Evolutionary conservation across 2,888 invertebrate genomes (phyloP).

Genomic region (Eristalinus aeneus): DNA sequence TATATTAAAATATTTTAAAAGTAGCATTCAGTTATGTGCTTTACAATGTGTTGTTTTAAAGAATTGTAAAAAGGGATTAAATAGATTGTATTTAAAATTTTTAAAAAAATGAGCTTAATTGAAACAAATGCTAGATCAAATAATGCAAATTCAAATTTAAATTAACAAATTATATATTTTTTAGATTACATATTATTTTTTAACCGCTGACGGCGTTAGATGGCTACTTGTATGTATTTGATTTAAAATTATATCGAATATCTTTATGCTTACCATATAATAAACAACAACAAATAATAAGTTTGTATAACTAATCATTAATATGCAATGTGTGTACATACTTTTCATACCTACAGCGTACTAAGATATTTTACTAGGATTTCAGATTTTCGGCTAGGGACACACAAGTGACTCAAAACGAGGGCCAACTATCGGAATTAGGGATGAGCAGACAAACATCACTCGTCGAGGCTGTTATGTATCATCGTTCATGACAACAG

Average conservation of each 20-base stretch:
- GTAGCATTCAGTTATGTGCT: conserved; percentile 63
- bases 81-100: conserved; percentile 49
- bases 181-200: background rate
- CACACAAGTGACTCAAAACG: conserved; percentile 30
- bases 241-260: conserved; percentile 30
- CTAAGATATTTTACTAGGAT: conserved; percentile 54
- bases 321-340: conserved; percentile 59
- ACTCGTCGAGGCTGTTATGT: too few species aligned
- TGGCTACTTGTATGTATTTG: conserved; percentile 47
- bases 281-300: conserved; percentile 69
- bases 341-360: conserved; percentile 40
- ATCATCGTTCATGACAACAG: too few species aligned
- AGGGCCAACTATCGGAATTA: conserved; percentile 43
- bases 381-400: too few species aligned
- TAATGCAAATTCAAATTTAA: conserved; percentile 41
- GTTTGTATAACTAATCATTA: conserved; percentile 47
- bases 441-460: too few species aligned
- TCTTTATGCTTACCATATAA: conserved; percentile 54
- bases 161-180: background rate
- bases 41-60: conserved; percentile 27
- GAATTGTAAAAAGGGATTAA: conserved; percentile 55
- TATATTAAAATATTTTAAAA: conserved; percentile 56
- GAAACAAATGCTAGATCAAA: conserved; percentile 1
- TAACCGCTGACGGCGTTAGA: conserved; percentile 35
- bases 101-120: conserved; percentile 30